Percentiles rank a stretch among this genome's conserved stretches.
phyloP scores from a whole-genome alignment of 2,113 vertebrate species.

The Leucopsar rothschildi region DNA sequence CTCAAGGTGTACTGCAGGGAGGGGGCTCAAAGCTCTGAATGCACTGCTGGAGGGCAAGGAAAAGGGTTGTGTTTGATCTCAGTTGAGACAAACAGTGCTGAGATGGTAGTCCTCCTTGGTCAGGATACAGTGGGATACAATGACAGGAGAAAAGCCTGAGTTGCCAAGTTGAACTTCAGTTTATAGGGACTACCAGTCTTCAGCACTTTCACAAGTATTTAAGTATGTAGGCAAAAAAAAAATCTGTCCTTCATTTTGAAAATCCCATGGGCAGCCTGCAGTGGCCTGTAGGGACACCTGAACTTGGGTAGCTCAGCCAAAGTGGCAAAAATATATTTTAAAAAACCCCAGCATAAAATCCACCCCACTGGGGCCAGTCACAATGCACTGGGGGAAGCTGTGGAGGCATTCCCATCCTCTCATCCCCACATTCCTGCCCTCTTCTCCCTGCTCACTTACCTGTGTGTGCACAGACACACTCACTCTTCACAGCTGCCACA shows the following conservation, averaged over 20 bases:
- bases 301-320: not conserved
- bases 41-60: not conserved
- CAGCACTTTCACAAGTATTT: not conserved
- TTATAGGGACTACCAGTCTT: not conserved
- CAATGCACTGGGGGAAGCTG: not conserved
- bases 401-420: not conserved
- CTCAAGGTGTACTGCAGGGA: fast-evolving
- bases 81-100: not conserved
- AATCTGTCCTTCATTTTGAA: not conserved
- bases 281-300: not conserved
- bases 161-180: not conserved
- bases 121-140: not conserved
- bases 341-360: not conserved
- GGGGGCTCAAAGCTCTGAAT: not conserved
- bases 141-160: not conserved
- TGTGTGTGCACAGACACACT: not conserved
- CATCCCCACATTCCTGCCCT: not conserved
- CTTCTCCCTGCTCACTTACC: not conserved
- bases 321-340: not conserved
- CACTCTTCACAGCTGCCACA: fast-evolving
- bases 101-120: not conserved
- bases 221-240: not conserved
- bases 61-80: not conserved
- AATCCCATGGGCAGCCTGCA: not conserved
- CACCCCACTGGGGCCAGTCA: not conserved